These are phyloP conservation scores for Cricetomys ansorgei DNA, from an alignment of 2,113 vertebrate species.

Conservation along the genomic window DNA sequence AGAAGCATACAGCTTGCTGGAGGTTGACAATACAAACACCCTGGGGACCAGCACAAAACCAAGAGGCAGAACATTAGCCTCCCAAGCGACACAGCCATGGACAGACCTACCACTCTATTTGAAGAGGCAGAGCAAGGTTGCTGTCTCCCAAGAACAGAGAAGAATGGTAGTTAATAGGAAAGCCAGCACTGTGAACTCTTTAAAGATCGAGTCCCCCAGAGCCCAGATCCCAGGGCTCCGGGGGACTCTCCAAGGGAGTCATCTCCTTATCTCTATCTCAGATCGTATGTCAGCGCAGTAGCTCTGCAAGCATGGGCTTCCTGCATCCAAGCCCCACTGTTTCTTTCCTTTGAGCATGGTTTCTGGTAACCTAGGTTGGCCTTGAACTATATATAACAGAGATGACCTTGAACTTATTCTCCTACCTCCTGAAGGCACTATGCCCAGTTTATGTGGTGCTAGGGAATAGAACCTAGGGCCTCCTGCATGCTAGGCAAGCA, in stretches of 20 bases:
- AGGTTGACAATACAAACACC: background rate
- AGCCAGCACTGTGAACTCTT: background rate
- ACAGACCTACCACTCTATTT: background rate
- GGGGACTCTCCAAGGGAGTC: too few species aligned
- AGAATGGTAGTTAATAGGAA: background rate
- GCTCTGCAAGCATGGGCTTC: background rate
- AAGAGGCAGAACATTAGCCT: background rate
- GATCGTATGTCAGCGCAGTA: background rate
- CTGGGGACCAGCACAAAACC: fast-evolving
- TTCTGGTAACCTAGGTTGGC: background rate
- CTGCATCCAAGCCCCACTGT: background rate
- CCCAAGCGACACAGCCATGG: fast-evolving
- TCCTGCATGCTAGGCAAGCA: background rate
- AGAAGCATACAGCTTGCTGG: background rate
- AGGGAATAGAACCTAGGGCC: background rate
- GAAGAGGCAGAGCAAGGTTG: background rate
- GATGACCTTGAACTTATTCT: background rate
- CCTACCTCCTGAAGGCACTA: background rate
- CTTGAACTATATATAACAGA: background rate
- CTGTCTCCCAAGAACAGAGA: background rate
- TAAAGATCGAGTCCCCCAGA: background rate
- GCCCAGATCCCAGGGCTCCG: background rate
- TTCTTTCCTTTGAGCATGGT: background rate
- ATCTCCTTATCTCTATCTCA: background rate
- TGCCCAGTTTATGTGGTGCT: background rate